Evolutionary conservation across 2,113 vertebrate species (phyloP), one percentile per base, ranked within the genome.

Genomic region (Recurvirostra avosetta): DNA sequence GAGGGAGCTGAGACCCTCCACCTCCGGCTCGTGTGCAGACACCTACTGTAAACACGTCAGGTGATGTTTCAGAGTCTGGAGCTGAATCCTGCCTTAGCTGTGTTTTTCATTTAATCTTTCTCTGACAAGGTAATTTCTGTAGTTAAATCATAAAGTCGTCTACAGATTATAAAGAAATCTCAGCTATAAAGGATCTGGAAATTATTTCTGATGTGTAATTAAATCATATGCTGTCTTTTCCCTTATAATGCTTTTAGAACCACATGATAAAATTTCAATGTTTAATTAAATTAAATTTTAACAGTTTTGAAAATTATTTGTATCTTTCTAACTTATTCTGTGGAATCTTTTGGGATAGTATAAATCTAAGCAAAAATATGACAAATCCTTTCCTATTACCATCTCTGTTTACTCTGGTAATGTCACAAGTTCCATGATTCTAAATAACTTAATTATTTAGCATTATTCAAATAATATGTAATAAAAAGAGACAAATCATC

Each of bases 371-470:
- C 23, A 73, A 83, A 94, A 94, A 16, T 49, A 78, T 82, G 91
- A 45, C 36, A 90, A 87, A 95, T 96, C 93, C 71, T 91, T 96
- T 96, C 66, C 36, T 97, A 78, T 97, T 96, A 91, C 56, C 34
- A 88, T 92, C 94, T 93, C 91, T 98, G 94, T 97, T 98, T 97
- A 97, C 94, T 78, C 58, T 86, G 56, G 62, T 85, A 92, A 94
- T 68, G 67, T 96, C 93, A 77, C 79, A 95, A 84, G 93, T 96
- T 95, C 94, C 78, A 71, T 22, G 71, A 91, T 94, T 97, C 95
- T 97, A 97, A 97, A 97, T 95, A 96, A 58, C 88, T 98, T 94
- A 98, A 98, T 98, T 98, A 98, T 98, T 98, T 98, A 98, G 92
- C 63, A 81, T 97, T 97, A 98, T 96, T 92, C 94, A 94, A 97